phyloP scores from a whole-genome alignment of 2,888 invertebrate species.

The Listrodromus nycthemerus region DNA sequence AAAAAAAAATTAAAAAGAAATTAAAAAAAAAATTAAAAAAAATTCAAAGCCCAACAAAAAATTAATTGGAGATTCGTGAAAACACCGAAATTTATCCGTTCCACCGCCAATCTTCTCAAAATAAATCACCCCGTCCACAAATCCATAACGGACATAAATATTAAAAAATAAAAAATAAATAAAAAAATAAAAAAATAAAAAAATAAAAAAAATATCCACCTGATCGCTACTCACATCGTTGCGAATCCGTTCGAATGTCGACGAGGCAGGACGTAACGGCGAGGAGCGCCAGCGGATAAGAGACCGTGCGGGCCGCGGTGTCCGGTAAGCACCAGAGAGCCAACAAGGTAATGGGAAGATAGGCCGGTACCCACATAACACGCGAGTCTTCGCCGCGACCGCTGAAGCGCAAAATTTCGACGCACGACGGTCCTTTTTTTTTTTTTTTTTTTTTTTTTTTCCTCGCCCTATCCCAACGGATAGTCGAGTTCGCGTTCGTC shows the following conservation, averaged over 20 bases:
- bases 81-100: no score
- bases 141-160: no score
- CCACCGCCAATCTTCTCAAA: no score
- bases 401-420: constrained; percentile 54
- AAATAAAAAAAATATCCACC: background rate
- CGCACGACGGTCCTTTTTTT: background rate
- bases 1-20: no score
- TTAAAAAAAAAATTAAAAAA: no score
- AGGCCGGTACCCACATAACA: constrained; percentile 63
- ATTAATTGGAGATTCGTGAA: no score
- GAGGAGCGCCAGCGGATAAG: constrained; percentile 31
- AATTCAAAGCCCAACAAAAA: no score
- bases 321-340: constrained; percentile 64
- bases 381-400: constrained; percentile 50
- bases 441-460: background rate
- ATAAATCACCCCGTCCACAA: background rate
- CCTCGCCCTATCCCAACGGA: background rate
- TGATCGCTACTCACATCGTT: constrained; percentile 51
- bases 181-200: background rate
- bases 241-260: constrained; percentile 40
- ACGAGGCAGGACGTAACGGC: constrained; percentile 35
- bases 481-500: background rate
- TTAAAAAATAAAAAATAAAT: no score
- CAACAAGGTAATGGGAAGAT: constrained; percentile 59
- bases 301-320: constrained; percentile 51